phyloP scores from a whole-genome alignment of 1,140 invertebrate genomes.

The Diabrotica undecimpunctata region DNA sequence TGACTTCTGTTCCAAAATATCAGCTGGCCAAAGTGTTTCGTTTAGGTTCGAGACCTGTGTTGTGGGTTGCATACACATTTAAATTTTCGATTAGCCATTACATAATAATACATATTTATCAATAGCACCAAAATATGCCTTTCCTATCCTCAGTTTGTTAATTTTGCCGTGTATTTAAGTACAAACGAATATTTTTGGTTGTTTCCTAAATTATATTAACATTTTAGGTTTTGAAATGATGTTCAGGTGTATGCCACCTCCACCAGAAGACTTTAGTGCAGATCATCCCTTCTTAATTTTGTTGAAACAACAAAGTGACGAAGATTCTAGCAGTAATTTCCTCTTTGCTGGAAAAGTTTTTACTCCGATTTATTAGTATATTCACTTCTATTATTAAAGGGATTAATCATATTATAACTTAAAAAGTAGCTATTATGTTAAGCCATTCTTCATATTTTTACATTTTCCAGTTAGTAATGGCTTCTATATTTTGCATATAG shows the following conservation, averaged over 20 bases:
- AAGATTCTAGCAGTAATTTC: background rate
- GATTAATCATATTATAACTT: background rate
- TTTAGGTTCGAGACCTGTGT: too few relatives aligned
- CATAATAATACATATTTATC: too few relatives aligned
- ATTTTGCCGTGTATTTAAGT: too few relatives aligned
- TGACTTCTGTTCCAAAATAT: too few relatives aligned
- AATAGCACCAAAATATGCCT: too few relatives aligned
- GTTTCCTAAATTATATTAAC: too few relatives aligned
- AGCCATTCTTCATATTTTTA: background rate
- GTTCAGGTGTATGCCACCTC: background rate
- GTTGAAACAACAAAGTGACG: background rate
- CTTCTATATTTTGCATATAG: background rate
- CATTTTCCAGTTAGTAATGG: background rate
- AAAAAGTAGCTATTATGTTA: background rate
- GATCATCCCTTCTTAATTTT: conserved; percentile 20
- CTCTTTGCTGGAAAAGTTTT: background rate
- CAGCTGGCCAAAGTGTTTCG: too few relatives aligned
- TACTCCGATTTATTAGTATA: background rate
- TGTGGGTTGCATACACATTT: too few relatives aligned
- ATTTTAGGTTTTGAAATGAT: conserved; percentile 5
- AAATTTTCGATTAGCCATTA: too few relatives aligned
- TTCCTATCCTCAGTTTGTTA: too few relatives aligned
- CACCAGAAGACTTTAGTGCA: conserved; percentile 12
- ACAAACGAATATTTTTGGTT: too few relatives aligned
- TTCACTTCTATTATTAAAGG: background rate